These are phyloP conservation scores for Macrobrachium rosenbergii DNA, from an alignment of 1,140 invertebrate species.

Conservation along the genomic window DNA sequence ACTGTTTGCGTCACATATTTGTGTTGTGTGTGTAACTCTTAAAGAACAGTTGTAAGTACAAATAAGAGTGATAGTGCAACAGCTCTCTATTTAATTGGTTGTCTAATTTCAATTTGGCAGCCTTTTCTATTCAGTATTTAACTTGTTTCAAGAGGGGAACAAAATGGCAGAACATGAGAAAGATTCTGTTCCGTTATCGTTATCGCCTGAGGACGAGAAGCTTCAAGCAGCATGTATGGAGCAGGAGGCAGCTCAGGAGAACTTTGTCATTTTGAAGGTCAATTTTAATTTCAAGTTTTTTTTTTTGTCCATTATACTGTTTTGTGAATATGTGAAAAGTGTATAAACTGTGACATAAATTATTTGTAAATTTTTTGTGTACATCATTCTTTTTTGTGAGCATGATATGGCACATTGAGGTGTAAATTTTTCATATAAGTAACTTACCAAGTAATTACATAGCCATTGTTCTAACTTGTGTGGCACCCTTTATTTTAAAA, in stretches of 20 bases:
- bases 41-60: constrained; percentile 1
- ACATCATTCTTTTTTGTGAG: too few relatives aligned
- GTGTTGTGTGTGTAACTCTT: neutral
- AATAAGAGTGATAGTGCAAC: neutral
- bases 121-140: neutral
- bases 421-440: too few relatives aligned
- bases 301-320: too few relatives aligned
- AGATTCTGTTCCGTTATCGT: constrained; percentile 5
- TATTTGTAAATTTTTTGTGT: neutral
- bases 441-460: too few relatives aligned
- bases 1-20: neutral
- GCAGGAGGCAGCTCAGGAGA: constrained; percentile 24
- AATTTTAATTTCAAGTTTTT: neutral
- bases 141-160: neutral
- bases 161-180: constrained; percentile 46
- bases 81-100: neutral
- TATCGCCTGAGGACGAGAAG: constrained; percentile 17
- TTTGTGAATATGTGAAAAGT: neutral
- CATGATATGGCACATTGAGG: too few relatives aligned
- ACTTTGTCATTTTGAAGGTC: constrained; percentile 53
- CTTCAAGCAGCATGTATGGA: neutral
- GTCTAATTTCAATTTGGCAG: neutral
- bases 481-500: too few relatives aligned
- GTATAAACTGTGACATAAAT: neutral
- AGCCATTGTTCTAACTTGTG: too few relatives aligned